phyloP scores from a whole-genome alignment of 2,113 vertebrate genomes.

The Oryzias curvinotus region DNA sequence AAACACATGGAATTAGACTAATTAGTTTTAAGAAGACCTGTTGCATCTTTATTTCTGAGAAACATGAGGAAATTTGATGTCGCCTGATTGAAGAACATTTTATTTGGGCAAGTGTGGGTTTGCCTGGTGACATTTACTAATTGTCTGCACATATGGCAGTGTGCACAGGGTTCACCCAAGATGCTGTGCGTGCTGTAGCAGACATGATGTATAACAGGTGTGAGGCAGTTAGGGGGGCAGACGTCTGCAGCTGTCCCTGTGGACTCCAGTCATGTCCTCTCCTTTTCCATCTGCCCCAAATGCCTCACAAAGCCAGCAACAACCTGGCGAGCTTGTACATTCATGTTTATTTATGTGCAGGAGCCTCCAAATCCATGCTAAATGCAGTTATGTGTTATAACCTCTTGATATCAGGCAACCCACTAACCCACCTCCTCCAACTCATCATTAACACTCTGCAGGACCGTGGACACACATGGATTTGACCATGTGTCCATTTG shows the following conservation, averaged over 20 bases:
- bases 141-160: slow-evolving; percentile 11
- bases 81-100: not conserved
- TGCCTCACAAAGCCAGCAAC: slow-evolving; percentile 40
- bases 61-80: not conserved
- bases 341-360: slow-evolving; percentile 21
- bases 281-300: slow-evolving; percentile 68
- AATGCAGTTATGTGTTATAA: slow-evolving; percentile 66
- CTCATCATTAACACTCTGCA: slow-evolving; percentile 37
- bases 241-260: slow-evolving; percentile 67
- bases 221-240: slow-evolving; percentile 58
- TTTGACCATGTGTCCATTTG: slow-evolving; percentile 62
- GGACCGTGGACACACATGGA: slow-evolving; percentile 44
- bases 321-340: slow-evolving; percentile 39
- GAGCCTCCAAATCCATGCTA: slow-evolving; percentile 21
- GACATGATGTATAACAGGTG: slow-evolving; percentile 80
- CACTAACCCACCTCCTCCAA: slow-evolving; percentile 20
- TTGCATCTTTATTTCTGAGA: slow-evolving; percentile 1
- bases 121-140: slow-evolving; percentile 14
- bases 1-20: too few relatives aligned
- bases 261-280: slow-evolving; percentile 60
- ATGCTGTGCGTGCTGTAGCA: slow-evolving; percentile 60
- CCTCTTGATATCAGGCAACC: slow-evolving; percentile 40
- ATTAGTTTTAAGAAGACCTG: not conserved
- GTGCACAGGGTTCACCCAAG: slow-evolving; percentile 31
- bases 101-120: not conserved